A percentile compares a stretch with the other conserved stretches of the same genome.
phyloP scores from a whole-genome alignment of 2,888 invertebrate species.

The Athalia rosae region DNA sequence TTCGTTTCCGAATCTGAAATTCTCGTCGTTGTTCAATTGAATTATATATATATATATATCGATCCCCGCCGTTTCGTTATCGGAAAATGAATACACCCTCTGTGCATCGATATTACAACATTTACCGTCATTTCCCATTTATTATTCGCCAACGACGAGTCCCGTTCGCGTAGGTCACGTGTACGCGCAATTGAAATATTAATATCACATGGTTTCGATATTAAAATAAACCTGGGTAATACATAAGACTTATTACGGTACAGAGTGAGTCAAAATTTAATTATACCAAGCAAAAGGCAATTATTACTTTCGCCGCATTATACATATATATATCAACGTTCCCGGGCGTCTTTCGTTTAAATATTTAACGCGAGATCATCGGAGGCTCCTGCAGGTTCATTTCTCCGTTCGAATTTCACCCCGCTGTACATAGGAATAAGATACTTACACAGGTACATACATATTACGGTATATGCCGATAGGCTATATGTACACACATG shows the following conservation, averaged over 20 bases:
- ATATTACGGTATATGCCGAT: not conserved
- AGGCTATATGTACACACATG: not conserved
- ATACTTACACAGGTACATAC: not conserved
- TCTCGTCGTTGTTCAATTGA: no score
- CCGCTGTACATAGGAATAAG: not conserved
- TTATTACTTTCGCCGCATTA: not conserved
- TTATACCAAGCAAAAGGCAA: constrained; percentile 10
- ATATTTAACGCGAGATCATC: constrained; percentile 35
- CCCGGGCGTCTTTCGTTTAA: constrained; percentile 30
- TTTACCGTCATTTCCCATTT: no score
- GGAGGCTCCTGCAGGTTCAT: not conserved
- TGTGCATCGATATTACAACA: no score
- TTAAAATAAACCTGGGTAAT: not conserved
- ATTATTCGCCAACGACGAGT: no score
- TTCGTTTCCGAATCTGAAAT: no score
- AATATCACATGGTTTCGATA: not conserved
- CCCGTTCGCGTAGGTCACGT: no score
- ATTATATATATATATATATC: no score
- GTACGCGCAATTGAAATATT: no score
- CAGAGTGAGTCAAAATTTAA: constrained; percentile 16
- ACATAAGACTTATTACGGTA: not conserved
- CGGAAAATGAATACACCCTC: no score
- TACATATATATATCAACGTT: constrained; percentile 10
- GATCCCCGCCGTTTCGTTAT: no score
- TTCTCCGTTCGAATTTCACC: not conserved